Conservation (phyloP, 2,113 vertebrate species). For the Nannospalax galili region DNA sequence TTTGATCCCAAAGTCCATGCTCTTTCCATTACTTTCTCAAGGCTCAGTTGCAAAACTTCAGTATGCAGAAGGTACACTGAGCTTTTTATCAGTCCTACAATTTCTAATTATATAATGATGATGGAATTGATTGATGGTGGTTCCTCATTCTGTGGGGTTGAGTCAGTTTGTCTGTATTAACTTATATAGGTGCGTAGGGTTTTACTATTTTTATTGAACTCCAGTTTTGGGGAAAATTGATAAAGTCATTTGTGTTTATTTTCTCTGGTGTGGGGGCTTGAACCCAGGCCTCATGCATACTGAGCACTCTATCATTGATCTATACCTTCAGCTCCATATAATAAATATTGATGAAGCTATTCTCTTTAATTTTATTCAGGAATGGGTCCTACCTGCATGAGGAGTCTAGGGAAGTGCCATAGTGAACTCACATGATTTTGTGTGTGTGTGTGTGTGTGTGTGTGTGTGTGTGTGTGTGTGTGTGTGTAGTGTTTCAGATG, state of each 20-base stretch:
- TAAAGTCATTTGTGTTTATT: conserved; percentile 26
- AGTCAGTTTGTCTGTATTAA: conserved; percentile 57
- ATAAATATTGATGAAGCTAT: conserved; percentile 46
- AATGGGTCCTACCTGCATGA: neutral
- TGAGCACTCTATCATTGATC: neutral
- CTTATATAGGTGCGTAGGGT: neutral
- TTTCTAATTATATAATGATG: conserved; percentile 4
- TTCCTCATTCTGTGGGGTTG: conserved; percentile 51
- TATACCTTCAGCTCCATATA: neutral
- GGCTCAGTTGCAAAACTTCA: conserved; percentile 58
- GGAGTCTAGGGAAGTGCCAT: conserved; percentile 31
- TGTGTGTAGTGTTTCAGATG: conserved; percentile 30
- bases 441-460: no score
- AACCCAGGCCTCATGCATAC: neutral
- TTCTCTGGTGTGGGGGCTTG: neutral
- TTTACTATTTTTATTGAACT: conserved; percentile 39
- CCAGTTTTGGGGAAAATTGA: neutral
- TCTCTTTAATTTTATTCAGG: conserved; percentile 55
- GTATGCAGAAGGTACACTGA: neutral
- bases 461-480: neutral
- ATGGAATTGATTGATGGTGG: conserved; percentile 28
- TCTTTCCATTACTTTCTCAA: conserved; percentile 40
- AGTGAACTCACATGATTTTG: neutral
- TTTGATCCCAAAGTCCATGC: conserved; percentile 47
- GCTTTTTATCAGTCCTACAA: neutral